These are phyloP conservation scores for Aproaerema taeniolella DNA, from an alignment of 2,888 invertebrate genomes.

Conservation along the genomic window DNA sequence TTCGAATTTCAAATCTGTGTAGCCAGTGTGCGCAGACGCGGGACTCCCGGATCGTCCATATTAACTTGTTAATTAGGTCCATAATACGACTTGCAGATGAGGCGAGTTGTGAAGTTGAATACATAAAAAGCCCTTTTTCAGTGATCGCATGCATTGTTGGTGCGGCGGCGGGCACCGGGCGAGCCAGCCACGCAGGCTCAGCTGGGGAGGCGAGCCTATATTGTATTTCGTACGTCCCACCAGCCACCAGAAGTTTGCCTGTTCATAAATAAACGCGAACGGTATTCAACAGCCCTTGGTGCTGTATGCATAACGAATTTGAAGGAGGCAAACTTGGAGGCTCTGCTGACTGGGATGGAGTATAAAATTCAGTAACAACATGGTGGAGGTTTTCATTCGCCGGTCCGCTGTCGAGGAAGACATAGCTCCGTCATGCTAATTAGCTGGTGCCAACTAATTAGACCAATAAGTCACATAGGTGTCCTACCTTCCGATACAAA, in stretches of 20 bases:
- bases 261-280: constrained; percentile 79
- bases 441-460: constrained; percentile 40
- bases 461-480: constrained; percentile 13
- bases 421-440: constrained; percentile 72
- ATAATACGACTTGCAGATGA: constrained; percentile 94
- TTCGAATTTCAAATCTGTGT: constrained; percentile 25
- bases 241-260: constrained; percentile 77
- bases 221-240: constrained; percentile 69
- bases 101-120: constrained; percentile 83
- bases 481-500: too few species aligned
- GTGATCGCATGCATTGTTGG: constrained; percentile 72
- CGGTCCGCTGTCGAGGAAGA: constrained; percentile 70
- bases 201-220: constrained; percentile 62
- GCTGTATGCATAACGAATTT: constrained; percentile 80
- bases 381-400: constrained; percentile 76
- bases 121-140: constrained; percentile 82
- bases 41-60: constrained; percentile 85
- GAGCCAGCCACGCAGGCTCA: constrained; percentile 15
- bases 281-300: constrained; percentile 79
- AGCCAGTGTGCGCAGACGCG: constrained; percentile 68
- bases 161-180: constrained; percentile 35
- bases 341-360: constrained; percentile 76
- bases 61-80: constrained; percentile 94
- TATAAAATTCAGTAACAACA: constrained; percentile 78
- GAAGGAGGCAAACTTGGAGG: constrained; percentile 78